Base-by-base conservation (phyloP, 2,797 vertebrate species). In the Muscicapa comitata region DNA sequence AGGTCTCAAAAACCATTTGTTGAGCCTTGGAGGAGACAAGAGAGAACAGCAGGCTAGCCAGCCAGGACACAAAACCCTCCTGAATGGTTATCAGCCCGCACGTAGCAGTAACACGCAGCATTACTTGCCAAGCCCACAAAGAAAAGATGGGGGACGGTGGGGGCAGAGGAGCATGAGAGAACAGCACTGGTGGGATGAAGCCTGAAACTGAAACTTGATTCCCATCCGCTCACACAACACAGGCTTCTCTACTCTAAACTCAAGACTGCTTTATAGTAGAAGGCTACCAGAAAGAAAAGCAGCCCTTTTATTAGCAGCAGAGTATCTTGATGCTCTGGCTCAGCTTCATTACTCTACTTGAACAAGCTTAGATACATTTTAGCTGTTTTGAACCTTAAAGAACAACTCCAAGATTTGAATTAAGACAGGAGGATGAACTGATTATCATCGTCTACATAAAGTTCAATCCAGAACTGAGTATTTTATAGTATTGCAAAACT, bases 1-100 rank as follows among this genome's bases (percentile, higher is more conserved):
- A 75, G 80, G 86, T 95, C 95, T 94, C 83, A 54, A 58, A 90
- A 96, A 81, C 70, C 86, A 86, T 92, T 94, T 90, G 94, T 70
- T 58, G 83, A 86, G 80, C 70, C 62, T 88, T 8, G 1, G 58
- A 92, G 58, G 28, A 86, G 83, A 95, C 57, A 86, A 88, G 70
- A 65, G 76, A 78, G 76, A 95, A 88, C 88, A 95, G 90, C 92
- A 93, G 73, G 96, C 72, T 53, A 53, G 76, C 57, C 61, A 71
- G 88, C 31, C 71, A 58, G 74, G 73, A 94, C 76, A 95, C 86
- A 94, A 93, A 94, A 72, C 94, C 83, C 83, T 68, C 75, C 88
- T 65, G 83, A 86, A 96, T 19, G 68, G 79, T 45, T 61, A 90
- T 65, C 92, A 92, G 76, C 65, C 82, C 1, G 8, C 86, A 40